These are phyloP conservation scores for Sander vitreus DNA, from an alignment of 2,113 vertebrate species.

Conservation along the genomic window DNA sequence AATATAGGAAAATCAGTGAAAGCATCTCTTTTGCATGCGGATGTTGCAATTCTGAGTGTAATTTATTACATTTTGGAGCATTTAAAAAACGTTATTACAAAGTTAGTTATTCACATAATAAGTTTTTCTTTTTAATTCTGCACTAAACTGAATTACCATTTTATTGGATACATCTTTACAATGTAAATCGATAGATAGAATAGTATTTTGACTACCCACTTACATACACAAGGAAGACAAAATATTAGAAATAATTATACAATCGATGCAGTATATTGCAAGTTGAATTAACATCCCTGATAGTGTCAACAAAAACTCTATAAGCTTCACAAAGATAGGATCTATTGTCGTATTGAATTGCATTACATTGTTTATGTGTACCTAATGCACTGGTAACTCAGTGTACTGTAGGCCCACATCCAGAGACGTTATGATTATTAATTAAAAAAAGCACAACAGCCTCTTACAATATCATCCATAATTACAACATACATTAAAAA, in stretches of 20 bases:
- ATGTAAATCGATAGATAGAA: no score
- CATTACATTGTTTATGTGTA: background rate
- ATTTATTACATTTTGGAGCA: no score
- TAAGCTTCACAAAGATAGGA: background rate
- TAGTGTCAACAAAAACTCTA: background rate
- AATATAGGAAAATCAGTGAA: no score
- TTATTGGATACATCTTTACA: no score
- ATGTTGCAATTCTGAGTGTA: no score
- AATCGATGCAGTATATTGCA: background rate
- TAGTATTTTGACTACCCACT: background rate
- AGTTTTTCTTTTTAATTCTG: no score
- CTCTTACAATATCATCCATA: background rate
- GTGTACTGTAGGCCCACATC: background rate
- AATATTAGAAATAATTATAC: background rate
- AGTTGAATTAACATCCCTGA: background rate
- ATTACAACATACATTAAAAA: background rate
- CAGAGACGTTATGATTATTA: background rate
- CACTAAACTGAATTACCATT: no score
- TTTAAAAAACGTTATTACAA: background rate
- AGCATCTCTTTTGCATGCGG: no score
- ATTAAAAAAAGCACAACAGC: background rate
- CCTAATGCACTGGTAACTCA: background rate
- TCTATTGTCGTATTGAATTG: background rate
- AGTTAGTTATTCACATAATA: background rate
- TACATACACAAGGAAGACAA: background rate